These are phyloP conservation scores for Odocoileus virginianus DNA, from an alignment of 2,113 vertebrate species.

Conservation along the genomic window DNA sequence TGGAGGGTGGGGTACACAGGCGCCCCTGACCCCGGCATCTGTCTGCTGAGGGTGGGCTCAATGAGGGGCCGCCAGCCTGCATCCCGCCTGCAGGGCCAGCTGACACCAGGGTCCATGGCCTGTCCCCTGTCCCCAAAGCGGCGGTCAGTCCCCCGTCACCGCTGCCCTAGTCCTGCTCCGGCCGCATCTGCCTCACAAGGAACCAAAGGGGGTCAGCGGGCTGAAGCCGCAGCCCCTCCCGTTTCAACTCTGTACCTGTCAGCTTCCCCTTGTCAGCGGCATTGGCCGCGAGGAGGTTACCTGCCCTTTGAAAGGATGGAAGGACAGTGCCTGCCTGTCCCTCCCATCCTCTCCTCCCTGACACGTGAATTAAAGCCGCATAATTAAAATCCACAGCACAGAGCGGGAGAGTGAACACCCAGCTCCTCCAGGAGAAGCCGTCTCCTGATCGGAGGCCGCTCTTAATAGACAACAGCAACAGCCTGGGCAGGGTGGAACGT, in stretches of 20 bases:
- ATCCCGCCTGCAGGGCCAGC: background rate
- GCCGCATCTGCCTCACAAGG: background rate
- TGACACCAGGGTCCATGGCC: slow-evolving; percentile 38
- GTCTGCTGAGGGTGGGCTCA: background rate
- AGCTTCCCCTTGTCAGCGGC: slow-evolving; percentile 29
- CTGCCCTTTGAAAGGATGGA: slow-evolving; percentile 34
- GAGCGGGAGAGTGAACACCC: slow-evolving; percentile 27
- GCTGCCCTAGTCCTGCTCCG: background rate
- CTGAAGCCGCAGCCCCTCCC: background rate
- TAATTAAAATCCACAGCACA: slow-evolving; percentile 49
- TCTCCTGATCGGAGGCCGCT: background rate
- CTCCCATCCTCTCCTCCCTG: background rate
- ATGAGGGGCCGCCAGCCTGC: background rate
- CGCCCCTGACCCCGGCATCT: rapidly evolving
- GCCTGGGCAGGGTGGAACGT: rapidly evolving
- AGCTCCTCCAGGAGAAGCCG: background rate
- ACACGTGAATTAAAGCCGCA: background rate
- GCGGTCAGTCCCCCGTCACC: background rate
- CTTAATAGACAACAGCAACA: background rate
- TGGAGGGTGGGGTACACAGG: rapidly evolving
- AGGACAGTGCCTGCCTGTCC: background rate
- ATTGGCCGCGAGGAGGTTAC: background rate
- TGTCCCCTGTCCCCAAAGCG: rapidly evolving
- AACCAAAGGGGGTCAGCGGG: slow-evolving; percentile 38
- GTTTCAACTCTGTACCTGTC: background rate